Conservation (phyloP, 2,113 vertebrate genomes). For the Andinoacara biseriatus region DNA sequence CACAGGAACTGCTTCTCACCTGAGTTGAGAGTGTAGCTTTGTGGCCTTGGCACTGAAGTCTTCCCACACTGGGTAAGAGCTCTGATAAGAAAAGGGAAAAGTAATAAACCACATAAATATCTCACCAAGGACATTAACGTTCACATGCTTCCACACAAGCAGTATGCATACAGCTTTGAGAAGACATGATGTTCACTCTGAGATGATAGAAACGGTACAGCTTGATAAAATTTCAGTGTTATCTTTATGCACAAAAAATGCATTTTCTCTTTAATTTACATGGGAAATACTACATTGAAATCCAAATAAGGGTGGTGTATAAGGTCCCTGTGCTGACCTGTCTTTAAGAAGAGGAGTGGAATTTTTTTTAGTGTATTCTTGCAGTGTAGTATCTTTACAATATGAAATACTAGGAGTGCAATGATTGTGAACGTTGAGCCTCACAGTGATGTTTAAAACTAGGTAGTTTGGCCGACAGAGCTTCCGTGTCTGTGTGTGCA, state of each 20-base stretch:
- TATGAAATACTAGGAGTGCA: not conserved
- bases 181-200: conserved; percentile 14
- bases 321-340: not conserved
- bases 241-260: not conserved
- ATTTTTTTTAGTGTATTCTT: not conserved
- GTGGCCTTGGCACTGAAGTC: conserved; percentile 98
- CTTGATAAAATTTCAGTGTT: not conserved
- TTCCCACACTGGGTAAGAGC: conserved; percentile 98
- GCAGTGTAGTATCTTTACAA: not conserved
- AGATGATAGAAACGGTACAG: not conserved
- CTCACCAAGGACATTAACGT: not conserved
- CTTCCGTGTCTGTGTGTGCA: not conserved
- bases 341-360: conserved; percentile 19
- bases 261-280: not conserved
- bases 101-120: conserved; percentile 21
- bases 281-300: not conserved
- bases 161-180: not conserved
- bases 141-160: not conserved
- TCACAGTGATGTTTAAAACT: not conserved
- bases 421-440: not conserved
- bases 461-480: no score
- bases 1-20: conserved; percentile 79
- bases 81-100: conserved; percentile 78
- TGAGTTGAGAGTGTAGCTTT: conserved; percentile 97
- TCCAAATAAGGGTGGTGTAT: not conserved